These are phyloP conservation scores for Cyprichromis sp. DNA, from an alignment of 2,113 vertebrate species.

Conservation along the genomic window DNA sequence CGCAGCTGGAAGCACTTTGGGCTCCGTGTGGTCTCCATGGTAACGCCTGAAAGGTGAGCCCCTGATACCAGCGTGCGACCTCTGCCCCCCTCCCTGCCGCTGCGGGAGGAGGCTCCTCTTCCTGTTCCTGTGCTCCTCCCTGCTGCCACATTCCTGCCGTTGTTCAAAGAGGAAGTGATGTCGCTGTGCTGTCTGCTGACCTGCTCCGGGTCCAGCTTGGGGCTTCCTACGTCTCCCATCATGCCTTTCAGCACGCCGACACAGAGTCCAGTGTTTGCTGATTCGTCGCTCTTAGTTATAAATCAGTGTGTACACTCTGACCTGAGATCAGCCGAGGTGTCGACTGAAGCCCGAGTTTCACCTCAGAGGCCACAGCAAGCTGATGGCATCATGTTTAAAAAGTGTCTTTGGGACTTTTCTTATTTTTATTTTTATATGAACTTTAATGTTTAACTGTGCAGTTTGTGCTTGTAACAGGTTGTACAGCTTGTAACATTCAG, in stretches of 20 bases:
- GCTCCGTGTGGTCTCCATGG: background rate
- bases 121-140: constrained; percentile 18
- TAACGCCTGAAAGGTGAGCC: background rate
- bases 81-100: background rate
- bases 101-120: background rate
- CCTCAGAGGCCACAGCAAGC: background rate
- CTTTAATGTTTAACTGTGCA: background rate
- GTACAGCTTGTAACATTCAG: background rate
- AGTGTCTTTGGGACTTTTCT: background rate
- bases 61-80: background rate
- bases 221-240: constrained; percentile 14
- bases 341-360: accelerated
- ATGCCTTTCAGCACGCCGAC: background rate
- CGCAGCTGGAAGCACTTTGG: background rate
- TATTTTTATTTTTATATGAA: background rate
- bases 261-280: background rate
- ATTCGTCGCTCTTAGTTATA: accelerated
- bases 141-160: background rate
- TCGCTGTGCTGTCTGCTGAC: background rate
- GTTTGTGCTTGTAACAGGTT: background rate
- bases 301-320: background rate
- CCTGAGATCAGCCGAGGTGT: background rate
- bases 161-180: constrained; percentile 12
- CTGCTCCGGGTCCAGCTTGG: background rate
- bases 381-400: accelerated